Base-by-base conservation (phyloP, 2,888 invertebrate genomes). In the Myopa testacea region DNA sequence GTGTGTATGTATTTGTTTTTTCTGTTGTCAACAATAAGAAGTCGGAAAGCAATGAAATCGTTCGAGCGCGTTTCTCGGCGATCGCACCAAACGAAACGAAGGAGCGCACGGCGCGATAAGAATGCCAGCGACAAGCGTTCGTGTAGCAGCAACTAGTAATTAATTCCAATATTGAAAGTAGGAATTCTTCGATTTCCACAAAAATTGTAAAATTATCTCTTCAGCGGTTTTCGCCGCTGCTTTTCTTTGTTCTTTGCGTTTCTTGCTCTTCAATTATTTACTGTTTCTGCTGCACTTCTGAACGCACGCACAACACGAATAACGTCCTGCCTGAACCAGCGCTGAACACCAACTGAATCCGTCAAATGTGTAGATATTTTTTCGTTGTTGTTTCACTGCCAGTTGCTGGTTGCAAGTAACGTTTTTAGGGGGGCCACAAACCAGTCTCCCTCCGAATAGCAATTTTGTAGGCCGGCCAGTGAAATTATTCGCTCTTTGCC, bases 321-420 rank as follows among this genome's bases (percentile, higher is more conserved):
- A 67, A 78, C 77, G 76, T 80, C 70, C 73, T 80, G 70, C 75
- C 67, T 78, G 78, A 77, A 80, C 79, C 79, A 80, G 78, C 80
- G 75, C 78, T 72, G 77, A 79, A 80, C 78, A 81, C 65, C 76
- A 80, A 81, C 81, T 81, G 78, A 81, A 80, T 76, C 75, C 72
- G 70, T 26, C 67, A 67, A 58, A 63, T 78, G 74, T 72, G 50
- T 72, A 76, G 71, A 80, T 72, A 80, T 78, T 78, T 78, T 19
- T 76, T 78, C 73, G 69, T 6, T 45, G 45, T 45, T 45, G 45
- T 45, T 45, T 45, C 45, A 8, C 45, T 45, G 6, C 10, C 45
- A 45, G 7, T 67, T 65, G 58, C 60, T 26, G 19, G 45, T n/a
- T 12, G 68, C 55, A 16, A 14, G 26, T 50, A 12, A 16, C 38